Evolutionary conservation across 2,797 vertebrate genomes (phyloP).

Genomic region (Gorsachius magnificus): DNA sequence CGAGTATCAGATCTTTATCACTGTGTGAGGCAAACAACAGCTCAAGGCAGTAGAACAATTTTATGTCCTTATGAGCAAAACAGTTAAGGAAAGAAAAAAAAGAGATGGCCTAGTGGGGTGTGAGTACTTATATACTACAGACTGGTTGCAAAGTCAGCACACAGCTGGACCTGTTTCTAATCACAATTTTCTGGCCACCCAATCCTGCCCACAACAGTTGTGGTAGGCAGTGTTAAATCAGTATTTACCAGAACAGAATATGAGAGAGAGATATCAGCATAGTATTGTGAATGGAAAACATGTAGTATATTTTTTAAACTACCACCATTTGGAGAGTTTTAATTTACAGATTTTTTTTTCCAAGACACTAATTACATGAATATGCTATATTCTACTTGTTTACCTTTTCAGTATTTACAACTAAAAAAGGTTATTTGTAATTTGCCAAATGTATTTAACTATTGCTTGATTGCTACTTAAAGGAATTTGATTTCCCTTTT

Average conservation of each 20-base stretch:
- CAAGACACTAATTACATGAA: neutral
- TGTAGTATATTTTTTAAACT: neutral
- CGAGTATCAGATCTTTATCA: neutral
- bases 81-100: neutral
- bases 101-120: neutral
- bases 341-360: neutral
- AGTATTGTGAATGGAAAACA: neutral
- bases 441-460: neutral
- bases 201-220: neutral
- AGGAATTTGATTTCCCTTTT: neutral
- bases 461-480: neutral
- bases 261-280: neutral
- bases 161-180: neutral
- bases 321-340: neutral
- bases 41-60: neutral
- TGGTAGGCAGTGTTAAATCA: neutral
- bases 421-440: neutral
- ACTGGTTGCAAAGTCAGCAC: neutral
- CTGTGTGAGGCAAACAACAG: neutral
- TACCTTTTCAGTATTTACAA: neutral
- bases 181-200: neutral
- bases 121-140: neutral
- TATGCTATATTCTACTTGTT: neutral
- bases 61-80: neutral
- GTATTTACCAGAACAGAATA: neutral